Conservation (phyloP, 2,113 vertebrate genomes). For the Cebus imitator region DNA sequence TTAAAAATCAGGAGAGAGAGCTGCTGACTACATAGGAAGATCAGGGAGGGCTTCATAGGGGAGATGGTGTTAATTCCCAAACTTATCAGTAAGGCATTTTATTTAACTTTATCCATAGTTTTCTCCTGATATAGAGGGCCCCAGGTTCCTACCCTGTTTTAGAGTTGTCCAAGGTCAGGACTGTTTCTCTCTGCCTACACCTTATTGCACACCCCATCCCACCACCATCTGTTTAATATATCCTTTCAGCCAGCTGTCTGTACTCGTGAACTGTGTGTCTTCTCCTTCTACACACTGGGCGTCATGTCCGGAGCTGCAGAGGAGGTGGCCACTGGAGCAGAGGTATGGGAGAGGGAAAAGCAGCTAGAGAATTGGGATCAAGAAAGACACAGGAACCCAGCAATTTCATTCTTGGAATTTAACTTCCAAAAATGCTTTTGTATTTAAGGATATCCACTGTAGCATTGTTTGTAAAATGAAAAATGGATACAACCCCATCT, state of each 20-base stretch:
- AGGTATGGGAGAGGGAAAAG: slow-evolving; percentile 84
- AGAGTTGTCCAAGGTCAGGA: background rate
- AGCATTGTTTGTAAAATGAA: background rate
- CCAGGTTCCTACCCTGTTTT: background rate
- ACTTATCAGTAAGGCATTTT: background rate
- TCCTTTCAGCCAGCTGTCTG: slow-evolving; percentile 93
- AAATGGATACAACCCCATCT: background rate
- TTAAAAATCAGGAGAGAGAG: background rate
- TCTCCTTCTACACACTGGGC: slow-evolving; percentile 98
- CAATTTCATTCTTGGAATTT: background rate
- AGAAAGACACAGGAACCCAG: background rate
- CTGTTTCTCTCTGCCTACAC: background rate
- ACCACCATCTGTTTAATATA: background rate
- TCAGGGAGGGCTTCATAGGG: background rate
- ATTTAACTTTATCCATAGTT: background rate
- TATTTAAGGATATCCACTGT: background rate
- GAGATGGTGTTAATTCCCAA: background rate
- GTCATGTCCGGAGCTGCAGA: slow-evolving; percentile 99
- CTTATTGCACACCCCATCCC: background rate
- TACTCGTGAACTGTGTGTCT: slow-evolving; percentile 97
- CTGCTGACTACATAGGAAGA: background rate
- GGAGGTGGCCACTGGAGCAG: slow-evolving; percentile 97
- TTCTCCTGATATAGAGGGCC: background rate
- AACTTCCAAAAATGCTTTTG: slow-evolving; percentile 27
- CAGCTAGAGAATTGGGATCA: background rate